Evolutionary conservation across 2,113 vertebrate genomes (phyloP).

Genomic region (Stigmatopora argus): DNA sequence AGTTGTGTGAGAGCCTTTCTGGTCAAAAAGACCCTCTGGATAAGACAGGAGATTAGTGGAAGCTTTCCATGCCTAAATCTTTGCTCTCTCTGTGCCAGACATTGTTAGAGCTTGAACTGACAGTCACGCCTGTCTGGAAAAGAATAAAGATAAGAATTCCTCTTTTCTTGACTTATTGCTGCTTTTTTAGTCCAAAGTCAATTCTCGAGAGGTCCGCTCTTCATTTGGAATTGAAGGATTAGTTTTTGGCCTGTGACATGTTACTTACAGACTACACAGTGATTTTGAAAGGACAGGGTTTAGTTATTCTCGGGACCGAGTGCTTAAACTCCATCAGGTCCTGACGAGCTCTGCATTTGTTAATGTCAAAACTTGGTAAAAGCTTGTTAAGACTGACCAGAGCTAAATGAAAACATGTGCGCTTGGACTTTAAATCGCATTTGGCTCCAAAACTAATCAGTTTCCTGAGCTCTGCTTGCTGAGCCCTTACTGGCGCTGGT

Average conservation of each 20-base stretch:
- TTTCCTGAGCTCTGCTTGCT: constrained; percentile 22
- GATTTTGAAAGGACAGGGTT: constrained; percentile 3
- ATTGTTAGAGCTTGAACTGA: constrained; percentile 27
- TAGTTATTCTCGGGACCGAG: background rate
- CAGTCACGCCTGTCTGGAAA: constrained; percentile 17
- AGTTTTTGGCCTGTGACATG: constrained; percentile 13
- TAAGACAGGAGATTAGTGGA: constrained; percentile 51
- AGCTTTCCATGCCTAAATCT: constrained; percentile 32
- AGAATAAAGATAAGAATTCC: constrained; percentile 32
- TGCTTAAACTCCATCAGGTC: background rate
- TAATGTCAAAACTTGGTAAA: constrained; percentile 19
- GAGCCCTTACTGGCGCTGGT: constrained; percentile 6
- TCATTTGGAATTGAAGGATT: constrained; percentile 32
- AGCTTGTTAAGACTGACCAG: constrained; percentile 27
- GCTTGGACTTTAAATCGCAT: constrained; percentile 54
- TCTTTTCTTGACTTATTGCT: constrained; percentile 23
- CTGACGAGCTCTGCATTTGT: constrained; percentile 12
- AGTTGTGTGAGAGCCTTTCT: constrained; percentile 36
- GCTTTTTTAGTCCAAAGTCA: constrained; percentile 38
- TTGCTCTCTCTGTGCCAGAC: constrained; percentile 30
- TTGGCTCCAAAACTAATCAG: constrained; percentile 56
- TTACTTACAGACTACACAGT: constrained; percentile 5
- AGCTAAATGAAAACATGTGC: constrained; percentile 61
- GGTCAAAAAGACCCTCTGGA: constrained; percentile 33
- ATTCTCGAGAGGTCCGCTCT: constrained; percentile 39